phyloP scores from a whole-genome alignment of 1,140 invertebrate species.

The Eriocheir sinensis region DNA sequence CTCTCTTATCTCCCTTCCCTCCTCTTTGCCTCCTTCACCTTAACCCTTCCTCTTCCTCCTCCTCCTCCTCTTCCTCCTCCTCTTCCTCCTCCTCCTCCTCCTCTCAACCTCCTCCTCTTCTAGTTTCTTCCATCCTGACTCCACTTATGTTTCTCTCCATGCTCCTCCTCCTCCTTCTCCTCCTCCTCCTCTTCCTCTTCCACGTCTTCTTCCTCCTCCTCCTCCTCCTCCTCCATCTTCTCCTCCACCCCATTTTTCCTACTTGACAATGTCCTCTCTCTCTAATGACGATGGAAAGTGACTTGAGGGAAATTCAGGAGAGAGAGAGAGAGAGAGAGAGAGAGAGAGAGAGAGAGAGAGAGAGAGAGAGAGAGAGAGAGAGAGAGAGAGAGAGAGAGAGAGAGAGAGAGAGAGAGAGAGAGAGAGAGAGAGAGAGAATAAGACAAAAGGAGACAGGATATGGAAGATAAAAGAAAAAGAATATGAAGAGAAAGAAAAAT shows the following conservation, averaged over 20 bases:
- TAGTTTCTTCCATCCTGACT: not conserved
- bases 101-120: constrained; percentile 5
- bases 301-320: not conserved
- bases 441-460: too few species aligned
- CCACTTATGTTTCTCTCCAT: not conserved
- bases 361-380: not conserved
- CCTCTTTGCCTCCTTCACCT: not conserved
- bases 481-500: too few species aligned
- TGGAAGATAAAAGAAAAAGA: too few species aligned
- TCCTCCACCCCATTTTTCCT: too few species aligned
- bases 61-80: too few species aligned
- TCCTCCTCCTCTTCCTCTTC: constrained; percentile 30
- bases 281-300: not conserved
- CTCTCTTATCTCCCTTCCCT: not conserved
- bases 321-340: not conserved
- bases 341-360: not conserved
- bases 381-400: not conserved
- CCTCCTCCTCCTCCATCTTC: not conserved
- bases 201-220: not conserved
- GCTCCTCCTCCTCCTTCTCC: not conserved
- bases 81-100: constrained; percentile 2
- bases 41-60: not conserved
- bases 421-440: not conserved
- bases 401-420: not conserved
- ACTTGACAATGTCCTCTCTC: not conserved